Evolutionary conservation across 1,140 invertebrate species (phyloP).

Genomic region (Dinoponera quadriceps): DNA sequence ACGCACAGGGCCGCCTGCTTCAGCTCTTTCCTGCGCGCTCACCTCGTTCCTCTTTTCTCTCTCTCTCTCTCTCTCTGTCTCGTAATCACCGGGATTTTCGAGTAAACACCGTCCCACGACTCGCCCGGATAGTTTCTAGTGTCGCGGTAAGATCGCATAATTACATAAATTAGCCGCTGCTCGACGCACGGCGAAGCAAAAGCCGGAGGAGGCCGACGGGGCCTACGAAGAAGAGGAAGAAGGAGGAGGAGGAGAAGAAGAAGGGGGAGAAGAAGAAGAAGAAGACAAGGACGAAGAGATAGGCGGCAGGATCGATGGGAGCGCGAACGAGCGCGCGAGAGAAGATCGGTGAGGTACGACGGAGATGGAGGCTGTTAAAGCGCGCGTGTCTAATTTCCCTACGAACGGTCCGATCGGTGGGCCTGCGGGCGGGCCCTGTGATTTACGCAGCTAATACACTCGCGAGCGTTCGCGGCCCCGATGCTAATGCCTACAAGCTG

Average conservation of each 20-base stretch:
- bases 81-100: constrained; percentile 50
- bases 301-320: constrained; percentile 9
- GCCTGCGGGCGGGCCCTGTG: constrained; percentile 74
- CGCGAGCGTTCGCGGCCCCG: constrained; percentile 19
- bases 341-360: constrained; percentile 39
- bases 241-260: background rate
- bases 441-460: constrained; percentile 75
- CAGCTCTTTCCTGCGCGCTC: background rate
- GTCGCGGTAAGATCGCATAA: constrained; percentile 74
- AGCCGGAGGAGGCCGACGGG: constrained; percentile 13
- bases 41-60: too few species aligned
- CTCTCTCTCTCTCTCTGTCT: constrained; percentile 17
- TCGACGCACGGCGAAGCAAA: constrained; percentile 43
- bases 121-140: constrained; percentile 50
- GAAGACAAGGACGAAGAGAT: constrained; percentile 35
- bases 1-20: background rate
- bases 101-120: constrained; percentile 23
- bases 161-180: constrained; percentile 79
- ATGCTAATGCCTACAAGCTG: constrained; percentile 75
- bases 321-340: constrained; percentile 4
- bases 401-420: constrained; percentile 76
- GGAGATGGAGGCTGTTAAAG: constrained; percentile 37
- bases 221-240: constrained; percentile 5
- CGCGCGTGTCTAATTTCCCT: constrained; percentile 80
- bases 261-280: constrained; percentile 10